phyloP scores from a whole-genome alignment of 2,113 vertebrate genomes.

The Tor tambroides region DNA sequence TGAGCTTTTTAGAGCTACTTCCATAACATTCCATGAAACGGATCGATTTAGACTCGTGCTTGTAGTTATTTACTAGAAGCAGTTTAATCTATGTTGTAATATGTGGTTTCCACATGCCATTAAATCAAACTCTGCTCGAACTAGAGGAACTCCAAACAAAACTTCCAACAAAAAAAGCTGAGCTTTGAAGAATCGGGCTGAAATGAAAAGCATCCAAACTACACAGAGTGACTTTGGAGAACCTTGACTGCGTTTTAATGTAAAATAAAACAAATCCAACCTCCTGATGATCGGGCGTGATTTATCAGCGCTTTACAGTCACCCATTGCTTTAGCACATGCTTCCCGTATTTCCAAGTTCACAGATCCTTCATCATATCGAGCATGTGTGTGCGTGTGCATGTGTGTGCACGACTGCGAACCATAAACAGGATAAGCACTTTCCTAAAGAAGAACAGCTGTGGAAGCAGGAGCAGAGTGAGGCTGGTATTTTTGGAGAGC shows the following conservation, averaged over 20 bases:
- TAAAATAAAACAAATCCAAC: neutral
- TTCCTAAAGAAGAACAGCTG: constrained; percentile 60
- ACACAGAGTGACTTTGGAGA: neutral
- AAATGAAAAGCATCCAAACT: constrained; percentile 7
- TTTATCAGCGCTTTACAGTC: constrained; percentile 22
- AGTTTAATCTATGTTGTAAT: neutral
- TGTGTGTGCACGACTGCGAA: constrained; percentile 34
- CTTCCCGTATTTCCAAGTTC: constrained; percentile 14
- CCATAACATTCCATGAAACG: neutral
- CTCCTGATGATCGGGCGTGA: neutral
- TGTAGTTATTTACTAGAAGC: neutral
- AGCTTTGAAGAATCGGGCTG: neutral
- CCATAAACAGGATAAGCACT: constrained; percentile 50
- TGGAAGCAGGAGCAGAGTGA: constrained; percentile 29
- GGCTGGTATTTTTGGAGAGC: constrained; percentile 59
- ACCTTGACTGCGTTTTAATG: neutral
- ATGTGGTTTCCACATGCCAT: neutral
- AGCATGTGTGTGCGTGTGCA: neutral
- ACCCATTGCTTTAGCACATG: neutral
- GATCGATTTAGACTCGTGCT: constrained; percentile 11
- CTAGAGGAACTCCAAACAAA: neutral
- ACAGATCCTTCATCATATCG: constrained; percentile 6
- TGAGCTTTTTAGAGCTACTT: constrained; percentile 3
- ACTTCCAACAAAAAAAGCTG: neutral
- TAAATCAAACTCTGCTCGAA: constrained; percentile 1